These are phyloP conservation scores for Sebastes variabilis DNA, from an alignment of 2,797 vertebrate genomes.

Conservation along the genomic window DNA sequence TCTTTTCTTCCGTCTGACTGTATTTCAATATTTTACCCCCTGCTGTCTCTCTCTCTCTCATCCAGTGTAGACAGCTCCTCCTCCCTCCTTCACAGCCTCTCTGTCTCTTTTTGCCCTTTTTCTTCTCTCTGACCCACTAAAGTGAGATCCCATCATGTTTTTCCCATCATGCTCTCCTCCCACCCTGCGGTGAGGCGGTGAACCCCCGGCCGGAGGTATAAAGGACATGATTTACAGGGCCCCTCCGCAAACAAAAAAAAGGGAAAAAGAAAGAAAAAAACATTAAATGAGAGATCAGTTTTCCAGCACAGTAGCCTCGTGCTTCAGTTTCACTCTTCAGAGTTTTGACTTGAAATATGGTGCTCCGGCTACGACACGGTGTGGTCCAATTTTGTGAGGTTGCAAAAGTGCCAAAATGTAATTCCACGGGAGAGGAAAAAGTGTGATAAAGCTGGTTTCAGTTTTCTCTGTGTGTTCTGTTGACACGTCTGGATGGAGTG, in stretches of 20 bases:
- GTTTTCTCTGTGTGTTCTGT: conserved; percentile 51
- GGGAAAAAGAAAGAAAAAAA: conserved; percentile 28
- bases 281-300: conserved; percentile 62
- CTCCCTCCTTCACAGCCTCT: conserved; percentile 27
- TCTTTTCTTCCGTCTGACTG: conserved; percentile 11
- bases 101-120: conserved; percentile 33
- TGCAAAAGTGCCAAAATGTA: conserved; percentile 49
- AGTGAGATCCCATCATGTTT: conserved; percentile 74
- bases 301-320: conserved; percentile 64
- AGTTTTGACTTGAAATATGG: conserved; percentile 45
- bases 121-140: conserved; percentile 56
- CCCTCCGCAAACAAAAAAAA: conserved; percentile 50
- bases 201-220: conserved; percentile 80
- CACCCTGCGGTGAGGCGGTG: conserved; percentile 68
- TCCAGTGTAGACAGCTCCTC: conserved; percentile 15
- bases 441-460: conserved; percentile 40
- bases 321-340: conserved; percentile 34
- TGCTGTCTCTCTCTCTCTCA: conserved; percentile 17
- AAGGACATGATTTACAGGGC: conserved; percentile 78
- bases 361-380: not conserved
- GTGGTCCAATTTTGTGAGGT: conserved; percentile 56
- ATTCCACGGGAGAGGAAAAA: conserved; percentile 47
- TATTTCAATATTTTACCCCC: conserved; percentile 52
- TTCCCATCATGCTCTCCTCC: conserved; percentile 79
- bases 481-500: conserved; percentile 38